phyloP scores from a whole-genome alignment of 2,888 invertebrate species.

The Blastobasis adustella region DNA sequence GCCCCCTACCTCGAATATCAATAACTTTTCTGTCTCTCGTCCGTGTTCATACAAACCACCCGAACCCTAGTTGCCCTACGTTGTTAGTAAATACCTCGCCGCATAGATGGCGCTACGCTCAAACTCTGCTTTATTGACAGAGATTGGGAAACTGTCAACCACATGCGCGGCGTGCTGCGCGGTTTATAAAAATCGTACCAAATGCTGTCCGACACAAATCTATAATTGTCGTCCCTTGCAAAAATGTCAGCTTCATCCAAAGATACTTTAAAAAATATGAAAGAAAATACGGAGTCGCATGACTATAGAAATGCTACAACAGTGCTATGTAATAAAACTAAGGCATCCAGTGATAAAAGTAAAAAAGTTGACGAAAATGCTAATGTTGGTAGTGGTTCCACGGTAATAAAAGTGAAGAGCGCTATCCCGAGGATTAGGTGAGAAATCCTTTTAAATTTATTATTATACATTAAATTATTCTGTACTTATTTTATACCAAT shows the following conservation, averaged over 20 bases:
- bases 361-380: constrained; percentile 30
- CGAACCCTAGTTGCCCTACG: too few relatives aligned
- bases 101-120: constrained; percentile 31
- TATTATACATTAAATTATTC: constrained; percentile 17
- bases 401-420: constrained; percentile 66
- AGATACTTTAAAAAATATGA: constrained; percentile 36
- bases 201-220: constrained; percentile 64
- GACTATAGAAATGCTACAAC: constrained; percentile 22
- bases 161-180: constrained; percentile 70
- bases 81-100: constrained; percentile 7
- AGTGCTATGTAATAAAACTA: constrained; percentile 33
- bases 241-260: constrained; percentile 57
- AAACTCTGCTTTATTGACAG: constrained; percentile 39
- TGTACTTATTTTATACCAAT: background rate
- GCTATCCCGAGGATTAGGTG: constrained; percentile 63
- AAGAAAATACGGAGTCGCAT: constrained; percentile 29
- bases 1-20: too few relatives aligned
- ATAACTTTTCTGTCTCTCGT: too few relatives aligned
- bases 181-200: constrained; percentile 66
- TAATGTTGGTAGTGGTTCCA: constrained; percentile 22
- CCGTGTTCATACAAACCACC: too few relatives aligned
- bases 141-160: constrained; percentile 25
- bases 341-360: constrained; percentile 45
- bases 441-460: constrained; percentile 22
- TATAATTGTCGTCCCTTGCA: constrained; percentile 58